These are phyloP conservation scores for Pipistrellus pipistrellus DNA, from an alignment of 2,797 vertebrate genomes.

Conservation along the genomic window DNA sequence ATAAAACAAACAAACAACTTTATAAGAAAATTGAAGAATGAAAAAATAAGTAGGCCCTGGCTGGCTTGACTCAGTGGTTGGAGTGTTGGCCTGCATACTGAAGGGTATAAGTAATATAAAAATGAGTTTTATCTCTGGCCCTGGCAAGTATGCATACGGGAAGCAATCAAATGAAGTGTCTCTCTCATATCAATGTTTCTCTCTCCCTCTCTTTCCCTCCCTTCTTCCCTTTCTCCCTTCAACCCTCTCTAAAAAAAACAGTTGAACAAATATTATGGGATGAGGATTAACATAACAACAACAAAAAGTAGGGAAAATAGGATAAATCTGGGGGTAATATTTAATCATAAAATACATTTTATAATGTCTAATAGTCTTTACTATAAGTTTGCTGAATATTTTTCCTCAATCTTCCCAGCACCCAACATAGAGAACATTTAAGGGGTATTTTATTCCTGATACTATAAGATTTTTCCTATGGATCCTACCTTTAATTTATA, in stretches of 20 bases:
- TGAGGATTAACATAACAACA: background rate
- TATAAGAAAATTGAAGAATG: slow-evolving; percentile 26
- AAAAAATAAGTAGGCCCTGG: background rate
- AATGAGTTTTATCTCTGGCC: too few relatives aligned
- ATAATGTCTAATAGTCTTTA: background rate
- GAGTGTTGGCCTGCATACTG: too few relatives aligned
- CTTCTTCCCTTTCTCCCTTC: background rate
- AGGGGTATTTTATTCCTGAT: background rate
- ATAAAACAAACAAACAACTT: background rate
- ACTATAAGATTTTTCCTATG: background rate
- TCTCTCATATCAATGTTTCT: background rate
- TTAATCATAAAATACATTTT: background rate
- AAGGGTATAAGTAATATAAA: too few relatives aligned
- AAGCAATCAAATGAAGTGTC: background rate
- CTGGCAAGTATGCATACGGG: too few relatives aligned
- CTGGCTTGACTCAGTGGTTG: too few relatives aligned
- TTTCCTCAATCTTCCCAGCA: background rate
- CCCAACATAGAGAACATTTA: background rate
- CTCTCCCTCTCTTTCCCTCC: background rate
- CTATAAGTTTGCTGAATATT: background rate
- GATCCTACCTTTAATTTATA: background rate
- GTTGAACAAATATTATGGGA: background rate
- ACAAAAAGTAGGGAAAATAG: background rate
- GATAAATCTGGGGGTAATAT: background rate
- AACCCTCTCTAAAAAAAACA: background rate